Base-by-base conservation (phyloP, 2,888 invertebrate genomes). In the Ornithoptera priamus region DNA sequence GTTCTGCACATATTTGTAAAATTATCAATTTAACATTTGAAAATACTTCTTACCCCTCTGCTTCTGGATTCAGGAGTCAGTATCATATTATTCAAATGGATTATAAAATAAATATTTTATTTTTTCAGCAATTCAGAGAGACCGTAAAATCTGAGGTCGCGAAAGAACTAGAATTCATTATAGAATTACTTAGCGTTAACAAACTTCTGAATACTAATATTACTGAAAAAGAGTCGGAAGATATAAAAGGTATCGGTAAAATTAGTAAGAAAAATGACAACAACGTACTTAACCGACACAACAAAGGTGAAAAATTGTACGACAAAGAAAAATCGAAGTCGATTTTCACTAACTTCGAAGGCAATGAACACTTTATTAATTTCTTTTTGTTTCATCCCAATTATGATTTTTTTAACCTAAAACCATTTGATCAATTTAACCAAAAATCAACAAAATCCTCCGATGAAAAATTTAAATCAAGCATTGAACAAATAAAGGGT, bases 351-450 rank as follows among this genome's bases (percentile, higher is more conserved):
- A 67, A 67, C 18, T 67, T 67, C 53, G 36, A 60, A 36, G 67
- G 61, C 24, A 67, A 61, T 20, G 36, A 67, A n/a, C 67, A 61
- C 30, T 67, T 67, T 30, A 36, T 61, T 18, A 62, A 67, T 36
- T 60, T 67, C 50, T 67, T 67, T 61, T 18, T 67, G n/a, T 67
- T 67, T 61, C 61, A 67, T 61, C 67, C 61, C 2, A 61, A 61
- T 18, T 22, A 50, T 10, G 22, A 61, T 22, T n/a, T 36, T 22
- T 30, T 30, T 36, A 59, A 59, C 24, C 12, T 59, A 36, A 67
- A 53, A 5, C 12, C 53, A 36, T n/a, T 15, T 53, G 30, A 30
- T n/a, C 53, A 12, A 63, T 17, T 3, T 20, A 15, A 12, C 24
- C 39, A 65, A 57, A 57, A 8, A n/a, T n/a, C 36, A 2, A 64